phyloP scores from a whole-genome alignment of 1,140 invertebrate species.

The Drosophila pruinosa region DNA sequence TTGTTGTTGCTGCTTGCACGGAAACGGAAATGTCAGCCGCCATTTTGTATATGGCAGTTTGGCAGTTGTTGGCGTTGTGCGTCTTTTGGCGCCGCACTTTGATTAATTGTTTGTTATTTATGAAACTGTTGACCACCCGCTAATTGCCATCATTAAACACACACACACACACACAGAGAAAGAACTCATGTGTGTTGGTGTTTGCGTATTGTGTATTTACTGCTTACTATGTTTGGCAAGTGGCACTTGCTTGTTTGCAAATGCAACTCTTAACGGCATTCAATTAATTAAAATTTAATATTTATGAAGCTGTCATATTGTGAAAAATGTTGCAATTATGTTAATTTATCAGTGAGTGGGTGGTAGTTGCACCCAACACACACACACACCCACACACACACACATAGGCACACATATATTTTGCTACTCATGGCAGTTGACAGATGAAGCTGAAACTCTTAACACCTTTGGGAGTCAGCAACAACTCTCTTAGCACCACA shows the following conservation, averaged over 20 bases:
- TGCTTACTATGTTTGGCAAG: constrained; percentile 1
- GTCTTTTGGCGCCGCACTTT: constrained; percentile 18
- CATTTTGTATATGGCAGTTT: constrained; percentile 25
- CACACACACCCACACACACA: constrained; percentile 8
- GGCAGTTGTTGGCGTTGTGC: not conserved
- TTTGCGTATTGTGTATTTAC: too few species aligned
- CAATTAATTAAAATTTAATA: constrained; percentile 74
- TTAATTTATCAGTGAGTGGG: constrained; percentile 41
- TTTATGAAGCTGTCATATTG: constrained; percentile 64
- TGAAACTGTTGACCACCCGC: constrained; percentile 32
- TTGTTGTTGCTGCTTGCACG: constrained; percentile 1
- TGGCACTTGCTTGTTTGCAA: constrained; percentile 7
- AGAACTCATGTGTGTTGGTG: not conserved
- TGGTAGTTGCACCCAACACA: not conserved
- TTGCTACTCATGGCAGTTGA: constrained; percentile 2
- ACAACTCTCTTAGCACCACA: constrained; percentile 2
- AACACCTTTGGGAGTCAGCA: not conserved
- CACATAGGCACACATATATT: not conserved
- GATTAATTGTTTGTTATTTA: constrained; percentile 49
- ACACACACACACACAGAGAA: not conserved
- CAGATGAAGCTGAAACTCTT: constrained; percentile 40
- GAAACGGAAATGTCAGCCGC: constrained; percentile 35
- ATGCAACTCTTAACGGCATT: constrained; percentile 48
- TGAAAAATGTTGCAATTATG: constrained; percentile 56
- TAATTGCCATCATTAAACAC: constrained; percentile 39